These are phyloP conservation scores for Scelioninae gen. 1 DNA, from an alignment of 2,888 invertebrate species.

Conservation along the genomic window DNA sequence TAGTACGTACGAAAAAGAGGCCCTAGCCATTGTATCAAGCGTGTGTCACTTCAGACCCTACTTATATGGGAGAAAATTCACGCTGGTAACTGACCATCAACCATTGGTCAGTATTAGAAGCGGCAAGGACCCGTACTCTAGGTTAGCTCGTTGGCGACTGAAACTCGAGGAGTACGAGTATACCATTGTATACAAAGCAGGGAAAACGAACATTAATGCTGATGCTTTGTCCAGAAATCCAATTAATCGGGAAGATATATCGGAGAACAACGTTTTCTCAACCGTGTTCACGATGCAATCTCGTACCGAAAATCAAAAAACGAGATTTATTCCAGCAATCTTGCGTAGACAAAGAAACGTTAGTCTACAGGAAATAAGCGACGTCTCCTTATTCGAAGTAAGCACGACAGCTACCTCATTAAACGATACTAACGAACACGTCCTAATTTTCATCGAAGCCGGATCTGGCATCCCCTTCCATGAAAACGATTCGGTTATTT, in stretches of 20 bases:
- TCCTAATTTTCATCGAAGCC: neutral
- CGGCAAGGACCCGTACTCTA: neutral
- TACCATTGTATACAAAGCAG: no score
- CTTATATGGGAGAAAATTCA: neutral
- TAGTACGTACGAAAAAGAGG: neutral
- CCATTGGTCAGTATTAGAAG: neutral
- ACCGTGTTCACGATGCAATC: neutral
- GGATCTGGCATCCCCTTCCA: neutral
- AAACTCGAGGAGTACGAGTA: no score
- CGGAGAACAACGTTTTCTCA: neutral
- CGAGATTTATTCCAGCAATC: no score
- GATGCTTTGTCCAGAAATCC: neutral
- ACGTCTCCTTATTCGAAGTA: neutral
- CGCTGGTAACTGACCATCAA: neutral
- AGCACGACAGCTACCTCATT: neutral
- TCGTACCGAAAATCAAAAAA: neutral
- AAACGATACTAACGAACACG: no score
- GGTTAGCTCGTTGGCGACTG: neutral
- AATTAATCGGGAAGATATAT: neutral
- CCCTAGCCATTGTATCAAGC: neutral
- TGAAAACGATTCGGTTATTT: neutral
- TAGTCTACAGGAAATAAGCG: neutral
- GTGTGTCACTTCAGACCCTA: neutral
- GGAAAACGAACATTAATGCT: neutral
- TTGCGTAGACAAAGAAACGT: no score